These are phyloP conservation scores for Caenorhabditis imperialis DNA, from an alignment of 2,888 invertebrate species.

Conservation along the genomic window DNA sequence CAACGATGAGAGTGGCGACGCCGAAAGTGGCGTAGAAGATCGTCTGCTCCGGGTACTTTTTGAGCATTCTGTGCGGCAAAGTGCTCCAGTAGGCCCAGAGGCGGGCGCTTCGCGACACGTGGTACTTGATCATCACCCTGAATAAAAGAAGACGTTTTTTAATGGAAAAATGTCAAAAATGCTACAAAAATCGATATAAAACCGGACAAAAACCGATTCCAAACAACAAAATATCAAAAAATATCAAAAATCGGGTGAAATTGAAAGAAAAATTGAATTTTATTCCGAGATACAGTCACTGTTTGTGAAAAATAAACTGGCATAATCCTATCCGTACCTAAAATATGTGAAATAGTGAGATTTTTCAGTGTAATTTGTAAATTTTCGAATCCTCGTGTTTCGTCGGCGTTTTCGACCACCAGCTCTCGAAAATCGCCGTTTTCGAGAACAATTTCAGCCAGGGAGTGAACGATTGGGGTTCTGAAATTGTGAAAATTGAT, in stretches of 20 bases:
- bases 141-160: conserved; percentile 2
- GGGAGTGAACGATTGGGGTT: conserved; percentile 68
- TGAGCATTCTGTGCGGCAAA: conserved; percentile 61
- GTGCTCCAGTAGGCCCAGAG: conserved; percentile 62
- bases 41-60: conserved; percentile 68
- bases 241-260: background rate
- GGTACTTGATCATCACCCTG: conserved; percentile 56
- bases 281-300: no score
- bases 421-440: conserved; percentile 40
- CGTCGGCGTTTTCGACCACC: conserved; percentile 21
- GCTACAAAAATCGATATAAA: background rate
- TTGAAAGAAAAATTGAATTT: no score
- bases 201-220: background rate
- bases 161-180: background rate
- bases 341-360: background rate
- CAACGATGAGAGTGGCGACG: conserved; percentile 58
- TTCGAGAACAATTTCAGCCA: conserved; percentile 71
- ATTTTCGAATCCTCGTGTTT: conserved; percentile 33
- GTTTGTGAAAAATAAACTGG: conserved; percentile 6
- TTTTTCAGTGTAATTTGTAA: conserved; percentile 35
- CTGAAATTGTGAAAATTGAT: no score
- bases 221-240: background rate
- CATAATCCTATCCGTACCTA: conserved; percentile 19
- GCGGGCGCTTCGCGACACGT: conserved; percentile 61
- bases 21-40: conserved; percentile 71